phyloP scores from a whole-genome alignment of 1,140 invertebrate species.

The Frieseomelitta varia region DNA sequence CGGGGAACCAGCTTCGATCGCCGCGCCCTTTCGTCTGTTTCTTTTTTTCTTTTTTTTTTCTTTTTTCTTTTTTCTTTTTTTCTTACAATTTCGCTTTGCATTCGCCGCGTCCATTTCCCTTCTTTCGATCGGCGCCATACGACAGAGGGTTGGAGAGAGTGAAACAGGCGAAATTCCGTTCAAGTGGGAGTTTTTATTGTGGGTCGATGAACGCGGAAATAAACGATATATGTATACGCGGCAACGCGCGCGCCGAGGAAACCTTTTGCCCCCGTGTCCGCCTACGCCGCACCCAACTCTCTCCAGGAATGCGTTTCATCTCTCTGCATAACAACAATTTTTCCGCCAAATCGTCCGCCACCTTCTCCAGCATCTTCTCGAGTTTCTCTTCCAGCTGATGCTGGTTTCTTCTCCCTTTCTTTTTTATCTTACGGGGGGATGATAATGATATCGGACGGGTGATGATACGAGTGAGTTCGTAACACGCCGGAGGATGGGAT shows the following conservation, averaged over 20 bases:
- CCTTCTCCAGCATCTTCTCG: neutral
- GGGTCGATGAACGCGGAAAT: conserved; percentile 39
- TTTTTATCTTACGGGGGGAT: neutral
- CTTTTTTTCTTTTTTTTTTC: no score
- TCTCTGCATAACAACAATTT: conserved; percentile 24
- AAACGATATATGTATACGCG: neutral
- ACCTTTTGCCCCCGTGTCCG: neutral
- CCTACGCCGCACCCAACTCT: neutral
- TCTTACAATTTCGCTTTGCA: conserved; percentile 26
- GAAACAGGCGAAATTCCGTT: conserved; percentile 16
- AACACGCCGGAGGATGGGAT: neutral
- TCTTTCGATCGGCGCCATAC: conserved; percentile 1
- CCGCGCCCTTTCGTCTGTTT: no score
- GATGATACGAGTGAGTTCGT: neutral
- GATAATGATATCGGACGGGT: neutral
- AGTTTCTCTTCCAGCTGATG: no score
- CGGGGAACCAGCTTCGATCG: conserved; percentile 33
- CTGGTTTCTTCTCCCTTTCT: neutral
- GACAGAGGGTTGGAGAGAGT: neutral
- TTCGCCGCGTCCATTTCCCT: conserved; percentile 27
- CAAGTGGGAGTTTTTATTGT: conserved; percentile 43
- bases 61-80: neutral
- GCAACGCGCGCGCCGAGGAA: neutral
- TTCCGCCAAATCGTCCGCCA: conserved; percentile 6
- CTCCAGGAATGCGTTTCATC: conserved; percentile 1